These are phyloP conservation scores for Paguma larvata DNA, from an alignment of 2,797 vertebrate genomes.

Conservation along the genomic window DNA sequence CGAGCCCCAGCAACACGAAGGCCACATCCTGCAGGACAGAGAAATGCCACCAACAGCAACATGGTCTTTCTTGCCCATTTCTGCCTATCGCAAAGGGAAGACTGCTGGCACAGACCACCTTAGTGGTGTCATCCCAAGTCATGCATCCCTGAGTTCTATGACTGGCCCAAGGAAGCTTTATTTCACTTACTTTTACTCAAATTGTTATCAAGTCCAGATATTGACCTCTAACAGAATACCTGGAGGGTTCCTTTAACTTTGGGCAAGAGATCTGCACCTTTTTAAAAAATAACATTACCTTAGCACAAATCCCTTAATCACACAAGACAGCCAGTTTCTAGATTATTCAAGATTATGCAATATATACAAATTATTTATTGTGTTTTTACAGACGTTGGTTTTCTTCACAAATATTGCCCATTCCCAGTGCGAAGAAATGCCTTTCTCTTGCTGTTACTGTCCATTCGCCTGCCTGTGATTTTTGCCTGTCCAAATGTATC, in stretches of 20 bases:
- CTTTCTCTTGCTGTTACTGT: not conserved
- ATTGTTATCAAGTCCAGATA: not conserved
- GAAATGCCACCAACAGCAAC: not conserved
- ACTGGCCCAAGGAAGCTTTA: not conserved
- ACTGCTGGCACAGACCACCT: not conserved
- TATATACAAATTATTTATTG: not conserved
- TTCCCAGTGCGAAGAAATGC: not conserved
- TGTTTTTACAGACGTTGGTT: not conserved
- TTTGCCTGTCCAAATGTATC: not conserved
- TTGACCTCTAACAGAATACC: not conserved
- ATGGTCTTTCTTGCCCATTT: not conserved
- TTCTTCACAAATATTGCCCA: not conserved
- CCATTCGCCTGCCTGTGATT: not conserved
- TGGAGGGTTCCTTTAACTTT: not conserved
- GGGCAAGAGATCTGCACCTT: not conserved
- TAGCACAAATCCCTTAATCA: not conserved
- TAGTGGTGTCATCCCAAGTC: not conserved
- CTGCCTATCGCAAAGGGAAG: not conserved
- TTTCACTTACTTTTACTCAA: slow-evolving; percentile 23
- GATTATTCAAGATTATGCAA: not conserved
- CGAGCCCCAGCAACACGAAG: not conserved
- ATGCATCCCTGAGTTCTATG: not conserved
- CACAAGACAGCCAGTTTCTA: not conserved
- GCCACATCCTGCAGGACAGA: not conserved
- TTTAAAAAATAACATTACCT: not conserved